Evolutionary conservation across 2,113 vertebrate species (phyloP).

Genomic region (Cephalopholis sonnerati): DNA sequence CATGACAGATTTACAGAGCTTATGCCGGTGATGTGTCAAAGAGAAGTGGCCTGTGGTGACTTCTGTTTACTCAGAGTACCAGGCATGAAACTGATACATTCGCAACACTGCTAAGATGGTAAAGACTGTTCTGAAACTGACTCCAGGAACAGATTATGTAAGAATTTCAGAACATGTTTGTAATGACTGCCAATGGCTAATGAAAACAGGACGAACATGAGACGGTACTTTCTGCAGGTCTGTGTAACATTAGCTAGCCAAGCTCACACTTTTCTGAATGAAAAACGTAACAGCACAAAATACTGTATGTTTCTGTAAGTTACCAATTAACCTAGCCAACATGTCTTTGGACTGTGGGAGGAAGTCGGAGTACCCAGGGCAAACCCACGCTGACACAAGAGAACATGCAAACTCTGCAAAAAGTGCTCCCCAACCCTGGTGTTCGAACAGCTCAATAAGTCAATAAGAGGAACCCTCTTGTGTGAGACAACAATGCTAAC

Average conservation of each 20-base stretch:
- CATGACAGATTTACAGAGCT: not conserved
- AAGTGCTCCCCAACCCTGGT: too few species aligned
- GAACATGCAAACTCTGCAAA: too few species aligned
- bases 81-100: not conserved
- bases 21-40: not conserved
- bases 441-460: too few species aligned
- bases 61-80: too few species aligned
- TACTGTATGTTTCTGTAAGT: not conserved
- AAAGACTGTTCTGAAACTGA: not conserved
- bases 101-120: not conserved
- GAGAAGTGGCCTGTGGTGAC: not conserved
- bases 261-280: not conserved
- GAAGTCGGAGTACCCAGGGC: too few species aligned
- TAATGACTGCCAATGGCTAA: not conserved
- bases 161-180: not conserved
- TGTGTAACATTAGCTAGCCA: not conserved
- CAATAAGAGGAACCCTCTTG: too few species aligned
- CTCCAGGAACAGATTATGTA: not conserved
- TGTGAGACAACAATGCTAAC: too few species aligned
- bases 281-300: not conserved
- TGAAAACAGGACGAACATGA: not conserved
- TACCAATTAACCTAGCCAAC: too few species aligned
- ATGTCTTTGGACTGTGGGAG: too few species aligned
- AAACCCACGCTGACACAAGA: too few species aligned
- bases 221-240: not conserved